phyloP scores from a whole-genome alignment of 2,888 invertebrate genomes.

The Patella caerulea region DNA sequence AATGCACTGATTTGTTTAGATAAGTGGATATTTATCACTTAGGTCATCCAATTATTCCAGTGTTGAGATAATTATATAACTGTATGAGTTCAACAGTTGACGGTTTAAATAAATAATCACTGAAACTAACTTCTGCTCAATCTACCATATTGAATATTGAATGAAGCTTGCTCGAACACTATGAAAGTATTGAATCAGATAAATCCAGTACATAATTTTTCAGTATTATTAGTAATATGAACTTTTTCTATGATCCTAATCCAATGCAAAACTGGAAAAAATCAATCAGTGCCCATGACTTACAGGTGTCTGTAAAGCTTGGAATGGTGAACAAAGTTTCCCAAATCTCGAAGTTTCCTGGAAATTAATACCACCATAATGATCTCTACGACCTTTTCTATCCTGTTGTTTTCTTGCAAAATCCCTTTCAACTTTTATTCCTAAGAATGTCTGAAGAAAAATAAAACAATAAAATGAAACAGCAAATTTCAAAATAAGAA shows the following conservation, averaged over 20 bases:
- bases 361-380: conserved; percentile 56
- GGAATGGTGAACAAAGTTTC: conserved; percentile 66
- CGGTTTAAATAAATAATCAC: too few relatives aligned
- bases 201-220: not conserved
- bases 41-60: too few relatives aligned
- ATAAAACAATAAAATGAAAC: not conserved
- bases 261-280: not conserved
- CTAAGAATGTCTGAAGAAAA: conserved; percentile 60
- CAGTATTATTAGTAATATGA: too few relatives aligned
- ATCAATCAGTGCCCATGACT: conserved; percentile 16
- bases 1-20: too few relatives aligned
- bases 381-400: conserved; percentile 54
- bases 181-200: not conserved
- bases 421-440: conserved; percentile 60
- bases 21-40: too few relatives aligned
- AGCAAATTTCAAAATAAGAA: not conserved
- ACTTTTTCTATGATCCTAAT: not conserved
- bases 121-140: too few relatives aligned
- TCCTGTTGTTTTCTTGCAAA: conserved; percentile 57
- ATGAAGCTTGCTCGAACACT: not conserved
- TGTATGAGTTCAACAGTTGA: too few relatives aligned
- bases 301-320: conserved; percentile 60
- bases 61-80: too few relatives aligned
- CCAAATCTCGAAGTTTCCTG: conserved; percentile 61
- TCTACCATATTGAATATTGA: too few relatives aligned